Base-by-base conservation (phyloP, 2,797 vertebrate genomes). In the Salmo trutta region DNA sequence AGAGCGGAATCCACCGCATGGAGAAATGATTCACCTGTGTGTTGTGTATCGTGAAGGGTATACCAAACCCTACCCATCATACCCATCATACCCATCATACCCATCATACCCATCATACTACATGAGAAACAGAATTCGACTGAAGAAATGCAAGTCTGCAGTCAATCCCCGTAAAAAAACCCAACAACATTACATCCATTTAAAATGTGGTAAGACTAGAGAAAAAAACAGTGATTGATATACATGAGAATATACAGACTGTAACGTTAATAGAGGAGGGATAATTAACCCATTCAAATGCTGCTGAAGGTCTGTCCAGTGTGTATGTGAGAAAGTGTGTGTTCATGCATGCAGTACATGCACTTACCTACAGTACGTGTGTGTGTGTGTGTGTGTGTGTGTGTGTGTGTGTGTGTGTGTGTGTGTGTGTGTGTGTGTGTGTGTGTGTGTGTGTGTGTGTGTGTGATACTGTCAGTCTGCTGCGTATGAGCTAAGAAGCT, bases 181-280 rank as follows among this genome's bases (percentile, higher is more conserved):
- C 36, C 16, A 85, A 87, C 82, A 88, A 91, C 84, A 87, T 81
- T 85, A 86, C 73, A 64, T 85, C 81, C 78, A 76, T 88, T 85
- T 77, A 81, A 82, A 84, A 81, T 82, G 66, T 71, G 47, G 75
- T 68, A 73, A 72, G 80, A 79, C 79, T 77, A 77, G 86, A 88
- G 90, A 86, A 89, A 88, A 88, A 82, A 79, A 73, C 62, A 65
- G 79, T 81, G 86, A 92, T 86, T 88, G 86, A 90, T 90, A 66
- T 81, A 64, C 68, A 69, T 51, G 62, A 51, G 14, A 71, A 12
- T 41, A 52, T 73, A 85, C 86, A 73, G 75, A 86, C 76, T 88
- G 59, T 71, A 85, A 87, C 75, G 80, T 86, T 80, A 84, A 88
- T 82, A 84, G 16, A 88, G 79, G 74, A 84, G 80, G 71, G 51